Conservation (phyloP, 92 coral and sea anemone species). For the Muricea muricata region DNA sequence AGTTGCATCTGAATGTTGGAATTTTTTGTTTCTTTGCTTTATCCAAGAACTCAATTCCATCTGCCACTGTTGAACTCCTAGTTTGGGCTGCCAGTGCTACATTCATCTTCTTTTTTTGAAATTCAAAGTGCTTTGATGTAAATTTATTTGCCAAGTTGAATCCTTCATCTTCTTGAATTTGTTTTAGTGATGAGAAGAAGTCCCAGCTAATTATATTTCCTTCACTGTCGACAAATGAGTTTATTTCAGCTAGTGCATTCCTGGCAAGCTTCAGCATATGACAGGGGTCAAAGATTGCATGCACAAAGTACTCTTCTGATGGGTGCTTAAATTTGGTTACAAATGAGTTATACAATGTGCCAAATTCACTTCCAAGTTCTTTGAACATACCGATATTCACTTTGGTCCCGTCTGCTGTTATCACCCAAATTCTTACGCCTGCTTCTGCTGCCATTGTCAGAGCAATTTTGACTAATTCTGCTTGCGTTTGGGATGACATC, state of each 20-base stretch:
- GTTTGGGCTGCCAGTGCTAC: neutral
- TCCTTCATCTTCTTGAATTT: neutral
- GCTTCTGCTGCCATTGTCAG: slow-evolving; percentile 23
- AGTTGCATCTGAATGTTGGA: too few relatives aligned
- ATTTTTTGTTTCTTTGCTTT: too few relatives aligned
- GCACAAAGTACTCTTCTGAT: neutral
- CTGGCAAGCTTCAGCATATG: slow-evolving; percentile 29
- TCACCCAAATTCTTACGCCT: slow-evolving; percentile 1
- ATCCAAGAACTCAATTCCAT: neutral
- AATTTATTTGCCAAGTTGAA: neutral
- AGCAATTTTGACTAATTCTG: neutral
- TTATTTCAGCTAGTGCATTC: slow-evolving; percentile 1
- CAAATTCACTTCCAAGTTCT: slow-evolving; percentile 6
- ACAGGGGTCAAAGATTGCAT: slow-evolving; percentile 7
- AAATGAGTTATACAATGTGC: neutral
- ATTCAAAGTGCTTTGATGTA: neutral
- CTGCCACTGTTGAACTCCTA: neutral
- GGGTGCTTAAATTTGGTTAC: slow-evolving; percentile 14
- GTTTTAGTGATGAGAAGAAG: neutral
- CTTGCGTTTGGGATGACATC: too few relatives aligned
- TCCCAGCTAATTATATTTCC: neutral
- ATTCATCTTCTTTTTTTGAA: neutral
- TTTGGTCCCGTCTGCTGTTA: slow-evolving; percentile 14
- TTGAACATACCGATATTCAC: slow-evolving; percentile 11
- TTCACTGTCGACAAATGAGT: neutral